phyloP scores from a whole-genome alignment of 2,888 invertebrate species.

The Torymus auratus region DNA sequence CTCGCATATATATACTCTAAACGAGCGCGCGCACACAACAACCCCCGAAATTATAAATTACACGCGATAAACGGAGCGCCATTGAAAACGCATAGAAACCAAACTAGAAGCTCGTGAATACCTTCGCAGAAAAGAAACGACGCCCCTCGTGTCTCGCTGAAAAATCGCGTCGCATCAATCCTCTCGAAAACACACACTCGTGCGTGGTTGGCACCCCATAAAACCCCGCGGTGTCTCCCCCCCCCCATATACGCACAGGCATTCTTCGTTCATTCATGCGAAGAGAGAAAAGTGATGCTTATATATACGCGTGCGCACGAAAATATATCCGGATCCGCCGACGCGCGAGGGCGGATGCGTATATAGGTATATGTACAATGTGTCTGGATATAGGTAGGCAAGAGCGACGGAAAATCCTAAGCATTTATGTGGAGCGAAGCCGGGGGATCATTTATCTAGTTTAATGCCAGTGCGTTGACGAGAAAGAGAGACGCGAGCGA shows the following conservation, averaged over 20 bases:
- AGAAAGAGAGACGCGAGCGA: neutral
- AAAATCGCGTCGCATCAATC: slow-evolving; percentile 55
- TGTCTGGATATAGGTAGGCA: no score
- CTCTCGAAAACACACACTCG: slow-evolving; percentile 6
- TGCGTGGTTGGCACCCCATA: neutral
- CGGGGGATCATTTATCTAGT: slow-evolving; percentile 32
- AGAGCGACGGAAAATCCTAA: neutral
- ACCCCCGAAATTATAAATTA: slow-evolving; percentile 42
- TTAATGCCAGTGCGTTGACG: slow-evolving; percentile 10
- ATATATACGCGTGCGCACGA: no score
- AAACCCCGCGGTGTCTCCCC: neutral
- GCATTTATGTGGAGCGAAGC: neutral
- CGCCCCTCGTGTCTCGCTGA: slow-evolving; percentile 20
- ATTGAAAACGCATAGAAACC: slow-evolving; percentile 16
- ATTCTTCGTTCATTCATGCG: no score
- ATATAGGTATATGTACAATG: no score
- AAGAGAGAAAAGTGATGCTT: no score
- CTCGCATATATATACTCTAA: neutral
- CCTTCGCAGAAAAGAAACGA: neutral
- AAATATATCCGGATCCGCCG: slow-evolving; percentile 13
- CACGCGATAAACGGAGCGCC: slow-evolving; percentile 37
- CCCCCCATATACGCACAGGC: no score
- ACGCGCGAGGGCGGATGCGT: slow-evolving; percentile 2
- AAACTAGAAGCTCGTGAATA: slow-evolving; percentile 28
- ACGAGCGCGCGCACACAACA: neutral